Evolutionary conservation across 2,797 vertebrate genomes (phyloP), one percentile per base, ranked within the genome.

Genomic region (Molossus molossus): DNA sequence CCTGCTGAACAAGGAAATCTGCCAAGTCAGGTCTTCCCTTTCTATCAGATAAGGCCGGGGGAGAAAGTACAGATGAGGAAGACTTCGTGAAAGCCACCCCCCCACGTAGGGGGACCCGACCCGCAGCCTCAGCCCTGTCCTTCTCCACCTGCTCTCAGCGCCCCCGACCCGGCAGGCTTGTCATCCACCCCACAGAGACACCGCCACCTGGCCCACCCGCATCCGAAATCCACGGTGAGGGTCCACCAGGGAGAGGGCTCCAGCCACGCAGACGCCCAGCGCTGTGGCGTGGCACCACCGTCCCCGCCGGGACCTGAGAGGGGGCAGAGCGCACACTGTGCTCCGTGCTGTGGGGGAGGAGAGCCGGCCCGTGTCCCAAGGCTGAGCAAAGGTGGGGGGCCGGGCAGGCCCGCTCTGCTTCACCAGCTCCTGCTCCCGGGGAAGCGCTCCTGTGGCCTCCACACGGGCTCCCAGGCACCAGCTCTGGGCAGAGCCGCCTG

Each of bases 401-500:
- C 6, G 11, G 57, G 29, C 2, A 3, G 65, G 13, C 8, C 33
- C 6, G 50, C 29, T 17, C 4, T 1, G 6, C 9, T 10, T 5
- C 3, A 25, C 55, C 40, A n/a, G 33, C 64, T 13, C 72, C 21
- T 23, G 15, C 9, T 33, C 29, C 81, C 0, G 21, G 67, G 5
- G 17, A 3, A 2, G 6, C 18, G 48, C 20, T 25, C 20, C 0
- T 6, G 33, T 0, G 18, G 45, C 17, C 0, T 0, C 25, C 12
- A 9, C n/a, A 18, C 4, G 57, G 18, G 3, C 40, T 21, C 4
- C 27, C 53, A 8, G 76, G 37, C 13, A 0, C 12, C 21, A 12
- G 6, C 25, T 40, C 9, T 4, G 10, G 58, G 55, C 7, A 5
- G 70, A 50, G 29, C n/a, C 9, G 4, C n/a, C 69, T 14, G 67